These are phyloP conservation scores for Gouania willdenowi DNA, from an alignment of 2,797 vertebrate species.

Conservation along the genomic window DNA sequence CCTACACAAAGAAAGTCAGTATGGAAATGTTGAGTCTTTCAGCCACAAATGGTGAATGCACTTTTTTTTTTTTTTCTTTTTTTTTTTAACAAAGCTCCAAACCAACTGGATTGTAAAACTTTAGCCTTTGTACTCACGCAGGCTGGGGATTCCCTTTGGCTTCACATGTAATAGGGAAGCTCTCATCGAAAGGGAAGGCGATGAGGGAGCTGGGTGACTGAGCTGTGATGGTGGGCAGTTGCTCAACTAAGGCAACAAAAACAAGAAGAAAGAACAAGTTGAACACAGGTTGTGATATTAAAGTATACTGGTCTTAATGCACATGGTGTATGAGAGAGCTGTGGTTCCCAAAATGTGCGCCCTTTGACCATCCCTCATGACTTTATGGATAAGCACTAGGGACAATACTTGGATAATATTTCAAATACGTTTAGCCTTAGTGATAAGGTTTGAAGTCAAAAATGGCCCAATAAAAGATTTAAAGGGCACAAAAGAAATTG, in stretches of 20 bases:
- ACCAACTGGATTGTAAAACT: background rate
- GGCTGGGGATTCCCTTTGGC: conserved; percentile 92
- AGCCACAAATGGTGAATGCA: too few relatives aligned
- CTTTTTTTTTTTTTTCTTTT: too few relatives aligned
- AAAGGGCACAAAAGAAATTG: too few relatives aligned
- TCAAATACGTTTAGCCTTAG: too few relatives aligned
- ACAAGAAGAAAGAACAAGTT: too few relatives aligned
- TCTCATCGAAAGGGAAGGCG: conserved; percentile 91
- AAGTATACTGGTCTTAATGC: background rate
- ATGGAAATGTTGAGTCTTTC: conserved; percentile 26
- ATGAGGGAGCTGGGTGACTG: conserved; percentile 82
- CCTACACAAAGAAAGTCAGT: conserved; percentile 65
- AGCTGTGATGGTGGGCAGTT: conserved; percentile 88
- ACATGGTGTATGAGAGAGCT: background rate
- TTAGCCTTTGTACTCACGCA: conserved; percentile 74
- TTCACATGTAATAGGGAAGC: conserved; percentile 87
- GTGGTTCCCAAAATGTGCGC: conserved; percentile 8
- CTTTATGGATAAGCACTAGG: too few relatives aligned
- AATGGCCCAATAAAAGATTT: too few relatives aligned
- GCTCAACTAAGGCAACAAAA: conserved; percentile 82
- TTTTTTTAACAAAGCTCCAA: conserved; percentile 7
- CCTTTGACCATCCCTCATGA: too few relatives aligned
- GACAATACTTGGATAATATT: too few relatives aligned
- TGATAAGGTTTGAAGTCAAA: too few relatives aligned
- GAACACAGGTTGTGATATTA: too few relatives aligned